phyloP scores from a whole-genome alignment of 2,113 vertebrate genomes.

The Bambusicola thoracicus region DNA sequence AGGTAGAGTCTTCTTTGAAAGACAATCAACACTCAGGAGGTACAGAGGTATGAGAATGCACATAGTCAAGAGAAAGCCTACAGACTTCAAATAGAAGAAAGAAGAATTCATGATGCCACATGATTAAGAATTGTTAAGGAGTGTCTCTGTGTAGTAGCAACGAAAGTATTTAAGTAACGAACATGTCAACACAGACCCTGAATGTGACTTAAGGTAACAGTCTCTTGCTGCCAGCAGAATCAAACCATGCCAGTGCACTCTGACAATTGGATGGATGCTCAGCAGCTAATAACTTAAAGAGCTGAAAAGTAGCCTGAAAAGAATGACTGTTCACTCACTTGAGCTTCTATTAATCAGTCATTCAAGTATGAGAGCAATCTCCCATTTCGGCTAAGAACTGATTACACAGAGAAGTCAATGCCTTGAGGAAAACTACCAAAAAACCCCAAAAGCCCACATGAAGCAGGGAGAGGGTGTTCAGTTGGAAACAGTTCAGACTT shows the following conservation, averaged over 20 bases:
- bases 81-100: not conserved
- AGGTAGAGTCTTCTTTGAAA: not conserved
- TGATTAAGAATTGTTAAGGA: not conserved
- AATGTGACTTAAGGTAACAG: not conserved
- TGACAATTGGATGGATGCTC: not conserved
- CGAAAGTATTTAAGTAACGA: not conserved
- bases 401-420: not conserved
- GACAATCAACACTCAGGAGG: not conserved
- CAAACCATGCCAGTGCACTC: not conserved
- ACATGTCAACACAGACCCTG: not conserved
- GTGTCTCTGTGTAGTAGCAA: not conserved
- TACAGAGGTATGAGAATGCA: not conserved
- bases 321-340: conserved; percentile 10
- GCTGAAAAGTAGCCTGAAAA: conserved; percentile 12
- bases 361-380: not conserved
- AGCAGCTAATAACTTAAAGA: conserved; percentile 1
- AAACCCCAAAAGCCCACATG: not conserved
- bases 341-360: not conserved
- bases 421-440: not conserved
- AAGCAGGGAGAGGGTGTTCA: not conserved
- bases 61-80: not conserved
- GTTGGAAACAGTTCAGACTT: not conserved
- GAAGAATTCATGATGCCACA: not conserved
- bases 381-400: not conserved
- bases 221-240: not conserved